phyloP scores from a whole-genome alignment of 2,888 invertebrate species.

The Augochlorella aurata region DNA sequence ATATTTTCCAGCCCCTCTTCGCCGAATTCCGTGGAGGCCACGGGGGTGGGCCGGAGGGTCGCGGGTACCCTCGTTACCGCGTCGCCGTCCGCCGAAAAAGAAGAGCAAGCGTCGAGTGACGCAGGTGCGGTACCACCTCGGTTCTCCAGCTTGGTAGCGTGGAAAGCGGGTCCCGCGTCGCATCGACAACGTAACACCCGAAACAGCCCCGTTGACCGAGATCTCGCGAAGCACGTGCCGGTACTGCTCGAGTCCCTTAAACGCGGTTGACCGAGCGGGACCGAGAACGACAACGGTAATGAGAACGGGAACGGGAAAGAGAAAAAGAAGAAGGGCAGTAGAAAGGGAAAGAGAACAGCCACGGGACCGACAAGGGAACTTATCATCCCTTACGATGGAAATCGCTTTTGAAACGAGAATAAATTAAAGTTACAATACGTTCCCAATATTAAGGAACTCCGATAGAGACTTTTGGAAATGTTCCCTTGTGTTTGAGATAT shows the following conservation, averaged over 20 bases:
- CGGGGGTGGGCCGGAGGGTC: background rate
- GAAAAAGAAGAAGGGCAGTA: background rate
- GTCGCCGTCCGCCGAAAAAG: background rate
- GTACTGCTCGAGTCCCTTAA: background rate
- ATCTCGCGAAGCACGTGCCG: constrained; percentile 45
- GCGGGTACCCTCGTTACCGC: background rate
- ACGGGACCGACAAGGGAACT: too few relatives aligned
- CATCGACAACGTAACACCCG: constrained; percentile 6
- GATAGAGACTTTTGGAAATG: too few relatives aligned
- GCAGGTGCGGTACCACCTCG: constrained; percentile 16
- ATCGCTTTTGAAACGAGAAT: too few relatives aligned
- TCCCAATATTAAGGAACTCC: too few relatives aligned
- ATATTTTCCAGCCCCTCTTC: too few relatives aligned
- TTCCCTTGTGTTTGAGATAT: too few relatives aligned
- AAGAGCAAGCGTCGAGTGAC: constrained; percentile 9
- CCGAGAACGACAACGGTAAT: background rate
- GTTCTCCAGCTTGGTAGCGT: background rate
- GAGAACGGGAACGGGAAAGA: background rate
- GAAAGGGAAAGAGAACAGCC: too few relatives aligned
- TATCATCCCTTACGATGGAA: too few relatives aligned
- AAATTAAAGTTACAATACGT: too few relatives aligned
- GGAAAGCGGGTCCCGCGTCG: constrained; percentile 4
- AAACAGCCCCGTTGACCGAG: constrained; percentile 44
- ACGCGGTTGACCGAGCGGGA: background rate
- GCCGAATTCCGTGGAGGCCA: too few relatives aligned